Conservation (phyloP, 2,888 invertebrate species). For the Yponomeuta cagnagella region DNA sequence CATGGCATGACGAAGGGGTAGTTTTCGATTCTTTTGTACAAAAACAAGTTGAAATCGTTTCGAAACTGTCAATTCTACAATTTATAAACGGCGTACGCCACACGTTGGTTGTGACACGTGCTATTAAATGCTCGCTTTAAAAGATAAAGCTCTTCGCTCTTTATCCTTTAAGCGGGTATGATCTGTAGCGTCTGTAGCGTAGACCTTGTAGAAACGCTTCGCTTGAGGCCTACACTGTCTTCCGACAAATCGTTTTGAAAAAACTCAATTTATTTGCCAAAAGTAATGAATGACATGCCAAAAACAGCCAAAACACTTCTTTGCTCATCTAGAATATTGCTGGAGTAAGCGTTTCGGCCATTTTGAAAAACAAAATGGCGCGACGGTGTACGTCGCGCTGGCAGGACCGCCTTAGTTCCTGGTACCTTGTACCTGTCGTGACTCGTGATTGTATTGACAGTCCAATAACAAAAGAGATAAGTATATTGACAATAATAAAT, state of each 20-base stretch:
- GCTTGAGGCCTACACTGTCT: conserved; percentile 64
- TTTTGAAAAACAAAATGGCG: background rate
- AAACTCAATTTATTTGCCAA: conserved; percentile 9
- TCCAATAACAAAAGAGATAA: conserved; percentile 1
- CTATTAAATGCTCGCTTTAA: conserved; percentile 56
- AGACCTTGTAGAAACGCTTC: conserved; percentile 65
- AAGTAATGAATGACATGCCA: conserved; percentile 9
- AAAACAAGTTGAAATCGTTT: background rate
- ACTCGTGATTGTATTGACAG: conserved; percentile 1
- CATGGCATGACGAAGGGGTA: conserved; percentile 25
- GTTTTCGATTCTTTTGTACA: conserved; percentile 52
- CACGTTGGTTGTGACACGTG: conserved; percentile 73
- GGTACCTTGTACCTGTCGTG: background rate
- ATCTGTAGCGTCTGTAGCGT: conserved; percentile 61
- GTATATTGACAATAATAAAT: conserved; percentile 12
- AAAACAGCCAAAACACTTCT: conserved; percentile 8
- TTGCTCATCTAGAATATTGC: conserved; percentile 4
- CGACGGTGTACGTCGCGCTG: background rate
- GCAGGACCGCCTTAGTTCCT: background rate
- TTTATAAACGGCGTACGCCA: conserved; percentile 54
- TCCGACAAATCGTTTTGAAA: conserved; percentile 35
- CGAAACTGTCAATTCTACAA: conserved; percentile 58
- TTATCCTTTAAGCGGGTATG: conserved; percentile 43
- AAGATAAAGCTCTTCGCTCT: conserved; percentile 18
- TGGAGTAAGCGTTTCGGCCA: background rate